Percentiles rank a stretch among this genome's conserved stretches.
Evolutionary conservation across 2,113 vertebrate genomes (phyloP).

Genomic region (Phrynosoma platyrhinos): DNA sequence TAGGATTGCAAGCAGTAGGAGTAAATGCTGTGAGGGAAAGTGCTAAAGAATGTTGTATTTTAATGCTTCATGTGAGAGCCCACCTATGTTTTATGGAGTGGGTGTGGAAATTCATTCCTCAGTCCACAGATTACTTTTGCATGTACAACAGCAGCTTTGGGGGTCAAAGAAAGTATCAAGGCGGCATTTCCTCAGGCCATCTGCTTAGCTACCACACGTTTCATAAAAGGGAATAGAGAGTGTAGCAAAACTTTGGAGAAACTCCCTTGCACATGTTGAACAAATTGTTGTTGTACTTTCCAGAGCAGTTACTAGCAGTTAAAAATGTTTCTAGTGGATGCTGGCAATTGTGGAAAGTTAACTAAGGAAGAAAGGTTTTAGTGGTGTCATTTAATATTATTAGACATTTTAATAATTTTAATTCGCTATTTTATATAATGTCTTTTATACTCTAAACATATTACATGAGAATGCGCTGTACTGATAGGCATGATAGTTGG

Average conservation of each 20-base stretch:
- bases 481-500: not conserved
- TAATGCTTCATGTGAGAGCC: constrained; percentile 29
- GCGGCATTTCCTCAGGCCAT: not conserved
- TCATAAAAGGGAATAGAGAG: not conserved
- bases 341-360: not conserved
- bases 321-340: not conserved
- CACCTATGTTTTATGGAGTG: not conserved
- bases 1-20: not conserved
- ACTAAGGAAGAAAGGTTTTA: not conserved
- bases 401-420: not conserved
- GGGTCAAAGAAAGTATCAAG: not conserved
- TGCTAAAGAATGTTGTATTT: not conserved
- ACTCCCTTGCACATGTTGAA: not conserved
- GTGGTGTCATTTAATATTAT: too few species aligned
- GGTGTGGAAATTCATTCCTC: constrained; percentile 16
- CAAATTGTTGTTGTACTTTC: not conserved
- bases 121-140: not conserved
- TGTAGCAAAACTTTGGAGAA: not conserved
- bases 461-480: not conserved
- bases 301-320: not conserved
- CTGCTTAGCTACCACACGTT: not conserved
- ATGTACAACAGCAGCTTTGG: not conserved
- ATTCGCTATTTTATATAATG: not conserved
- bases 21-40: not conserved
- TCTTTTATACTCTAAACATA: not conserved